Percentiles rank a stretch among this genome's conserved stretches.
These are phyloP conservation scores for Copidosoma floridanum DNA, from an alignment of 1,140 invertebrate genomes.

Conservation along the genomic window DNA sequence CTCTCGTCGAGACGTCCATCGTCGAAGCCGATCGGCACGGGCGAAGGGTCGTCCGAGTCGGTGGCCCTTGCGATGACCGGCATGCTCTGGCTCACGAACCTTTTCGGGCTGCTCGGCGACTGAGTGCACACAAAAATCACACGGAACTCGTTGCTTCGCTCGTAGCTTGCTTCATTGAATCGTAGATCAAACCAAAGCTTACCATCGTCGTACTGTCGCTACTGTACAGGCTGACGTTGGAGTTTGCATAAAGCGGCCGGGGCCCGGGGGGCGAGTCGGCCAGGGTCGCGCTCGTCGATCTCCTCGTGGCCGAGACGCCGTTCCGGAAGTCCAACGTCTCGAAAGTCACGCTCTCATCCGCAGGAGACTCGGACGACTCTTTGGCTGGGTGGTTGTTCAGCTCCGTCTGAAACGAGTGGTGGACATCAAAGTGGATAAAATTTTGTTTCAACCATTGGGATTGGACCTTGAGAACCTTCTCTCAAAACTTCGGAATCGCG, in stretches of 20 bases:
- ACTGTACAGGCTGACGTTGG: background rate
- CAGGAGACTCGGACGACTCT: background rate
- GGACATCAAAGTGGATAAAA: background rate
- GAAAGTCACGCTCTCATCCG: background rate
- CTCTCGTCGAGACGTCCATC: background rate
- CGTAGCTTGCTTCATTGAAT: too few relatives aligned
- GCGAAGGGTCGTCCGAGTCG: slow-evolving; percentile 1
- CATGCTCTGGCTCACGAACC: slow-evolving; percentile 1
- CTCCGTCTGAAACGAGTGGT: background rate
- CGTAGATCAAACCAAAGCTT: too few relatives aligned
- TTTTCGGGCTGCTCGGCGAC: background rate
- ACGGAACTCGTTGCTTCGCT: too few relatives aligned
- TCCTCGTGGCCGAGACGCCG: background rate
- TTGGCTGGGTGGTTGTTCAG: background rate
- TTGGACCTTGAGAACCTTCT: too few relatives aligned
- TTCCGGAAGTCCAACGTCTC: slow-evolving; percentile 9
- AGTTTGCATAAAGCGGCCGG: background rate
- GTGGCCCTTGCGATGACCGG: too few relatives aligned
- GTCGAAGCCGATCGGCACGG: slow-evolving; percentile 17
- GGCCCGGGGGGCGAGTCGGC: background rate
- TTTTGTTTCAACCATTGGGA: too few relatives aligned
- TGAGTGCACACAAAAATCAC: background rate
- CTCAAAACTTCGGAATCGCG: too few relatives aligned
- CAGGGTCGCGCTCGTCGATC: background rate
- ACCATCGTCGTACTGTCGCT: background rate